Base-by-base conservation (phyloP, 1,140 invertebrate genomes). In the Drosophila sucinea region DNA sequence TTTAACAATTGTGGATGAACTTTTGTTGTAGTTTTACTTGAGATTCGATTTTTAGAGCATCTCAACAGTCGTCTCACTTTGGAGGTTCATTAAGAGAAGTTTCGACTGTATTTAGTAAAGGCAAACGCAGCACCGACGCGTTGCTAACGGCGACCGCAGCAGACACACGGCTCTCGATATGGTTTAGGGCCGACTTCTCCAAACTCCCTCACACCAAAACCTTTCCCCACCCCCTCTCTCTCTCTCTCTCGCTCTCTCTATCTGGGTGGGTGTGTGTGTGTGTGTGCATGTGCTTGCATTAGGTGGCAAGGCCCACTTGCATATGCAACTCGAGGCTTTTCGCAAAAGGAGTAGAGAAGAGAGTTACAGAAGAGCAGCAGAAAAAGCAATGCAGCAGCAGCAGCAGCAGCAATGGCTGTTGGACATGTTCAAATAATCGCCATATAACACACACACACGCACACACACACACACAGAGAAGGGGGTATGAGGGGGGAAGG, bases 101-200 rank as follows among this genome's bases (percentile, higher is more conserved):
- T 32, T 17, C 6, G 30, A 58, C 57, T 68, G 70, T 35, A 60
- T 64, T 33, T 67, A 33, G 40, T 33, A 54, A 71, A 56, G 66
- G 67, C 86, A 86, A 85, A 86, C 71, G 79, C 79, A 81, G 79
- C 70, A 67, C 66, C 74, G 77, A 83, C 81, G 82, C 82, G 82
- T 87, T 85, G 79, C 83, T 87, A 77, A 82, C 82, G 82, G 82
- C 82, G 82, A 85, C 82, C 82, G 82, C 83, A 85, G 77, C 83
- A 85, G 79, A 87, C 82, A 82, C 79, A 85, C 82, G 83, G 83
- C 79, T 82, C 79, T 82, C 83, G 68, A 78, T 84, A 81, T 81
- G 81, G 77, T 85, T 84, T 74, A 82, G 70, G 61, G 62, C 71
- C 44, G 58, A 40, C 55, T 35, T 41, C 27, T 60, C 4, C 62